Evolutionary conservation across 2,888 invertebrate species (phyloP), one percentile per base, ranked within the genome.

Genomic region (Brenthis ino): DNA sequence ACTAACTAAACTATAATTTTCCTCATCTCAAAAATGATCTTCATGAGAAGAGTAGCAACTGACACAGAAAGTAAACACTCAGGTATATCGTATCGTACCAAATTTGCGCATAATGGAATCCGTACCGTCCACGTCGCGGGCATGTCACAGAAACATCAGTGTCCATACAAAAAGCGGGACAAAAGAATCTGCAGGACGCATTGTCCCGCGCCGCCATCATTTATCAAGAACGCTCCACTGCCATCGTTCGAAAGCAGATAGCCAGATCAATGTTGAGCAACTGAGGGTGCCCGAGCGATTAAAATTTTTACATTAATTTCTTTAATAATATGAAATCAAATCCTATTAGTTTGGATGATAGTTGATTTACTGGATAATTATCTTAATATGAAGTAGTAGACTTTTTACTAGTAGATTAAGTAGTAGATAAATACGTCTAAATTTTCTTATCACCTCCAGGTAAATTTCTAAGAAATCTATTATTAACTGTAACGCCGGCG

Each of bases 181-280:
- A 92, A 93, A 91, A 89, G 92, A 91, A 89, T 92, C 85, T 87
- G 89, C 90, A 88, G 84, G 83, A 81, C 86, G 87, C 85, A 91
- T 92, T 93, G 92, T 93, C 77, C 78, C 75, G 74, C 73, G 77
- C 77, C 74, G 73, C 73, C 78, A 85, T 87, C 91, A 93, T 93
- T 93, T 89, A 91, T 93, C 92, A 93, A 80, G 80, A 86, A 89
- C 92, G 92, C 87, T 89, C 82, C 84, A 81, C 80, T 89, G 89
- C 77, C 85, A 82, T 77, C 85, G 85, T 82, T 88, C 88, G 87
- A 84, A 82, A 84, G 84, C 89, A 89, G 88, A 86, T 85, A 84
- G 81, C 75, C 84, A 82, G 88, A 86, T 88, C 89, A 87, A 88
- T 88, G 88, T 79, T 79, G 80, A 79, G 76, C 76, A 76, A 54